These are phyloP conservation scores for Ptiloglossa arizonensis DNA, from an alignment of 1,140 invertebrate species.

Conservation along the genomic window DNA sequence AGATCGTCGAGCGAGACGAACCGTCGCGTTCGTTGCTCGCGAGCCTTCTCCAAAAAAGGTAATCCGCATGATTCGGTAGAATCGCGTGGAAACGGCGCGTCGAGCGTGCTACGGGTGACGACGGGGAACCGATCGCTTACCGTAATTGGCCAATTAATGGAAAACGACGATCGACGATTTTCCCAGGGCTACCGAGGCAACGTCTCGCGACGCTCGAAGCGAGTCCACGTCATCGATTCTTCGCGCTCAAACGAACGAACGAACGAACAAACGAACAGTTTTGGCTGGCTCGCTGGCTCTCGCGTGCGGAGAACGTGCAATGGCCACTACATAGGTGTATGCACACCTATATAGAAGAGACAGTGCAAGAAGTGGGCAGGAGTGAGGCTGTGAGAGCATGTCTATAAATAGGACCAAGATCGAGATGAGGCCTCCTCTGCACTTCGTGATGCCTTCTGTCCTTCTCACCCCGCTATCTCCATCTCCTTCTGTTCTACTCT, in stretches of 20 bases:
- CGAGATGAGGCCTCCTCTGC: constrained; percentile 77
- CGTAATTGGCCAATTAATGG: constrained; percentile 35
- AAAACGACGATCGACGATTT: not conserved
- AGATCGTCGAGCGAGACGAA: not conserved
- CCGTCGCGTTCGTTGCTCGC: not conserved
- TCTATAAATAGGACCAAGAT: constrained; percentile 80
- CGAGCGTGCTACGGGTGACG: constrained; percentile 12
- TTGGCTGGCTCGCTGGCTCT: constrained; percentile 53
- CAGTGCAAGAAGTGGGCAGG: constrained; percentile 76
- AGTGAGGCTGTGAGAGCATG: constrained; percentile 81
- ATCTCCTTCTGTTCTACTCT: not conserved
- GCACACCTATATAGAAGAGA: constrained; percentile 69
- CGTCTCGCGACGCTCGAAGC: constrained; percentile 29
- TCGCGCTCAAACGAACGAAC: constrained; percentile 51
- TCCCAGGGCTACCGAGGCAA: not conserved
- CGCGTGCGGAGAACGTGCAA: constrained; percentile 49
- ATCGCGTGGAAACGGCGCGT: not conserved
- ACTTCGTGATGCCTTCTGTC: constrained; percentile 72
- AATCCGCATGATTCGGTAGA: constrained; percentile 20
- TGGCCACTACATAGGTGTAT: constrained; percentile 55
- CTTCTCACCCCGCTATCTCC: constrained; percentile 41
- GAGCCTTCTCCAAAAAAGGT: constrained; percentile 29
- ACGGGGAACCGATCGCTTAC: constrained; percentile 9
- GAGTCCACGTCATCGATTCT: constrained; percentile 55
- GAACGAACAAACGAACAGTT: too few relatives aligned